Percentiles rank a stretch among this genome's conserved stretches.
These are phyloP conservation scores for Ichneumoninae sp. DNA, from an alignment of 2,888 invertebrate species.

Conservation along the genomic window DNA sequence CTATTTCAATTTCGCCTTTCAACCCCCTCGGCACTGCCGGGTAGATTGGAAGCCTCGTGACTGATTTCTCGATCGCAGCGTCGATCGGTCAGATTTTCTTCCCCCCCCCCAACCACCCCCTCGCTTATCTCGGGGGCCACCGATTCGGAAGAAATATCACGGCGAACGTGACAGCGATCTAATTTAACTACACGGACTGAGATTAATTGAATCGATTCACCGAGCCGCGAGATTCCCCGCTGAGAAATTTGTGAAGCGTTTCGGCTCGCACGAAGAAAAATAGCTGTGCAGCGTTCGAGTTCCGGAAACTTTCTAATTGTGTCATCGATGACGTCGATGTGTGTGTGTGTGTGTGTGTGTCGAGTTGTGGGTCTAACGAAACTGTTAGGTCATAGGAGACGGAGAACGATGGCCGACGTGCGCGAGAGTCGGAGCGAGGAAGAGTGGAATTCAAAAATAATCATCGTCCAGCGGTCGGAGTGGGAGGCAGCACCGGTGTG, in stretches of 20 bases:
- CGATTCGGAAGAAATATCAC: constrained; percentile 1
- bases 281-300: constrained; percentile 24
- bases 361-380: constrained; percentile 46
- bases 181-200: not conserved
- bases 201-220: constrained; percentile 10
- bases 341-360: not conserved
- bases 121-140: not conserved
- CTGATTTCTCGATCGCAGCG: constrained; percentile 22
- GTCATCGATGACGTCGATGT: constrained; percentile 46
- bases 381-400: constrained; percentile 59
- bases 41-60: not conserved
- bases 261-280: constrained; percentile 2
- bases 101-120: too few species aligned
- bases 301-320: constrained; percentile 65
- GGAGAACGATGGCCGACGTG: not conserved
- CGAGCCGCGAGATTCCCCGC: not conserved
- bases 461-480: constrained; percentile 21
- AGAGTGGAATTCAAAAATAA: constrained; percentile 41
- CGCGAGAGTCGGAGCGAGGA: constrained; percentile 22
- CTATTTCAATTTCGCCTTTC: constrained; percentile 42
- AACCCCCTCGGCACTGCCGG: not conserved
- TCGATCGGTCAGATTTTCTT: constrained; percentile 23
- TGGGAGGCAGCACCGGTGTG: not conserved
- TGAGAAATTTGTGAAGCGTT: constrained; percentile 9
- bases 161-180: not conserved